phyloP scores from a whole-genome alignment of 2,888 invertebrate genomes.

The Oligia latruncula region DNA sequence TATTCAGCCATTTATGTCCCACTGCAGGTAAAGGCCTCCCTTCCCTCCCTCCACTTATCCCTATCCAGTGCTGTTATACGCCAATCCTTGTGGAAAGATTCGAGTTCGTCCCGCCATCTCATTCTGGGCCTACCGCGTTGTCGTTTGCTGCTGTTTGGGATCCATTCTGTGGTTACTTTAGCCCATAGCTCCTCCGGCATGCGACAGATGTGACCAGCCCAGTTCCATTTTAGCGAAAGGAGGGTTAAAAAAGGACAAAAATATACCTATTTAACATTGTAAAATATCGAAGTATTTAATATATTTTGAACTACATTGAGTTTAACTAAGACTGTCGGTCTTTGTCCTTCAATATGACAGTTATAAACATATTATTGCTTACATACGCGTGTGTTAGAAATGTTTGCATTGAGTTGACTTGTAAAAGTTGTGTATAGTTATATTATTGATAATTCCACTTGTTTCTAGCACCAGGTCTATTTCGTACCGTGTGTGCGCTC shows the following conservation, averaged over 20 bases:
- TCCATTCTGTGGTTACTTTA: too few relatives aligned
- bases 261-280: neutral
- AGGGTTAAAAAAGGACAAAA: neutral
- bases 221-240: too few relatives aligned
- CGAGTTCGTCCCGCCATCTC: too few relatives aligned
- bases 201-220: too few relatives aligned
- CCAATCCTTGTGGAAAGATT: too few relatives aligned
- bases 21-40: too few relatives aligned
- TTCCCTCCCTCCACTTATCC: too few relatives aligned
- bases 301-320: neutral
- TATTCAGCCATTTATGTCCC: too few relatives aligned
- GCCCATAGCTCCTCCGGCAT: too few relatives aligned
- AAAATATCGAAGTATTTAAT: neutral
- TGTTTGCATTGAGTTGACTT: neutral
- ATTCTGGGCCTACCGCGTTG: too few relatives aligned
- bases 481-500: constrained; percentile 4
- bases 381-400: neutral
- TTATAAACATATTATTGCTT: neutral
- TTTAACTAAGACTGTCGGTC: neutral
- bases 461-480: constrained; percentile 55
- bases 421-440: neutral
- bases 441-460: constrained; percentile 48
- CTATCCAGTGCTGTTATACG: too few relatives aligned
- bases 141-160: too few relatives aligned
- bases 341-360: neutral